These are phyloP conservation scores for Schrankia costaestrigalis DNA, from an alignment of 2,888 invertebrate species.

Conservation along the genomic window DNA sequence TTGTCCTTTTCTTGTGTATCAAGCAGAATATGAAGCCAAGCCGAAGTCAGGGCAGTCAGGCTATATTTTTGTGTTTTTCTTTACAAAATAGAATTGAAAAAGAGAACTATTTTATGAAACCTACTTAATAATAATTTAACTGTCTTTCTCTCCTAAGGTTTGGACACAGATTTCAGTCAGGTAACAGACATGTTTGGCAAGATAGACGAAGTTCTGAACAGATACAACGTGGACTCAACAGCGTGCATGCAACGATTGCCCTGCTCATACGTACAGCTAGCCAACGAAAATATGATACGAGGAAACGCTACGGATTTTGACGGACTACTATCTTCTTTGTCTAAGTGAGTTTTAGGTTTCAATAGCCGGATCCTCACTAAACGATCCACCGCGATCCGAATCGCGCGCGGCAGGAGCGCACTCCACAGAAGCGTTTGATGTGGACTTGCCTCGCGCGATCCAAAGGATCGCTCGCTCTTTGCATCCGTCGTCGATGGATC, in stretches of 20 bases:
- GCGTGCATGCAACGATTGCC: constrained; percentile 86
- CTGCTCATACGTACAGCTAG: constrained; percentile 86
- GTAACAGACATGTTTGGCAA: constrained; percentile 83
- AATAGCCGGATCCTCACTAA: neutral
- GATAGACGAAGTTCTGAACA: constrained; percentile 83
- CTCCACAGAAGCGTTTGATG: too few relatives aligned
- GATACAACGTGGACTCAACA: constrained; percentile 86
- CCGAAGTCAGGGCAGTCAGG: too few relatives aligned
- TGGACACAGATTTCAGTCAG: constrained; percentile 80
- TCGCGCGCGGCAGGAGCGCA: too few relatives aligned
- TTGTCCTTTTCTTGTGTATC: too few relatives aligned
- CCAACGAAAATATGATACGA: constrained; percentile 82
- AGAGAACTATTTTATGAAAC: too few relatives aligned
- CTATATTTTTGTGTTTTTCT: too few relatives aligned
- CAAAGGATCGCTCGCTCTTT: too few relatives aligned
- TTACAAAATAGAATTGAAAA: too few relatives aligned
- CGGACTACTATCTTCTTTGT: constrained; percentile 80
- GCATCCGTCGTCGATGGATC: too few relatives aligned
- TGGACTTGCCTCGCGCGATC: too few relatives aligned
- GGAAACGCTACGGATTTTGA: constrained; percentile 84
- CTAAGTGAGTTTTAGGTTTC: constrained; percentile 74
- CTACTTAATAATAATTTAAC: neutral
- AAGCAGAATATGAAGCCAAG: too few relatives aligned
- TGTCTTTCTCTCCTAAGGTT: constrained; percentile 70
- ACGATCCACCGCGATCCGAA: too few relatives aligned